These are phyloP conservation scores for Branchellion lobata DNA, from an alignment of 2,888 invertebrate species.

Conservation along the genomic window DNA sequence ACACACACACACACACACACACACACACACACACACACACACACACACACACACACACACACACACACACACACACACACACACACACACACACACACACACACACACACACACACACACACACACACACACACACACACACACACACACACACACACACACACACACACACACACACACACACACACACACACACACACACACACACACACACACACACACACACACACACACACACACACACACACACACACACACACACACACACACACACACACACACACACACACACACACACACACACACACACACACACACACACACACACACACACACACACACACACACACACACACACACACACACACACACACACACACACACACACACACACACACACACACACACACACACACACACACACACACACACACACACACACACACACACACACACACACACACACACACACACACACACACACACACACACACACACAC, in stretches of 20 bases:
- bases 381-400: constrained; percentile 35
- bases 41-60: constrained; percentile 34
- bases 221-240: constrained; percentile 37
- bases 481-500: constrained; percentile 46
- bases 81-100: constrained; percentile 42
- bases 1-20: constrained; percentile 44
- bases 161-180: constrained; percentile 45
- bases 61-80: constrained; percentile 33
- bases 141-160: constrained; percentile 46
- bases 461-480: constrained; percentile 45
- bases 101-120: constrained; percentile 46
- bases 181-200: constrained; percentile 35
- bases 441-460: constrained; percentile 45
- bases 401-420: constrained; percentile 28
- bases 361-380: constrained; percentile 30
- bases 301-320: constrained; percentile 46
- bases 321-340: constrained; percentile 46
- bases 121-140: constrained; percentile 46
- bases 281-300: constrained; percentile 44
- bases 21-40: constrained; percentile 26
- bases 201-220: constrained; percentile 32
- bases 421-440: constrained; percentile 45
- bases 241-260: constrained; percentile 33
- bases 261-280: constrained; percentile 46
- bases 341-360: constrained; percentile 41